These are phyloP conservation scores for Sapajus apella DNA, from an alignment of 2,113 vertebrate genomes.

Conservation along the genomic window DNA sequence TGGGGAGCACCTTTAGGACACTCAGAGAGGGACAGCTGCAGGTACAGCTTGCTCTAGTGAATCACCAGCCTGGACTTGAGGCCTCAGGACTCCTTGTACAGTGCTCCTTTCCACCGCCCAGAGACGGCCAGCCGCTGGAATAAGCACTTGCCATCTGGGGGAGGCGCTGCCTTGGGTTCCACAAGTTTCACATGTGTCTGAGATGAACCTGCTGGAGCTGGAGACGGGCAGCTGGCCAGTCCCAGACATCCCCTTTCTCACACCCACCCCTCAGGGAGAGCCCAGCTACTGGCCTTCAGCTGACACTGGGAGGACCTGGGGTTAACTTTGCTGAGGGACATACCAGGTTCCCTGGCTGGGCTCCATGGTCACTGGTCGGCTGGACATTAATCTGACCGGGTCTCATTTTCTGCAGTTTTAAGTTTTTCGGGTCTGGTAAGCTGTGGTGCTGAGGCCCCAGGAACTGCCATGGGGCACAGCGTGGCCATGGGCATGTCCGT, in stretches of 20 bases:
- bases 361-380: neutral
- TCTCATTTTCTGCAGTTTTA: neutral
- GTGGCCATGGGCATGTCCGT: rapidly evolving
- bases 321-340: too few species aligned
- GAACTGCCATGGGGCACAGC: rapidly evolving
- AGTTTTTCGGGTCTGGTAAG: neutral
- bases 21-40: neutral
- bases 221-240: neutral
- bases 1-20: neutral
- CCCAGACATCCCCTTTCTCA: too few species aligned
- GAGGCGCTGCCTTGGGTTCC: neutral
- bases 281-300: neutral
- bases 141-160: neutral
- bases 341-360: neutral
- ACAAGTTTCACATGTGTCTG: neutral
- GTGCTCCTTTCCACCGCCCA: neutral
- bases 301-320: neutral
- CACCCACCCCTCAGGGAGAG: neutral
- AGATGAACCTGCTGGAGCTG: neutral
- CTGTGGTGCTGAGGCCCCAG: too few species aligned
- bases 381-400: too few species aligned
- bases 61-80: too few species aligned
- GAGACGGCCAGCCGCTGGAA: neutral
- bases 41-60: neutral
- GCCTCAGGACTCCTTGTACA: neutral